phyloP scores from a whole-genome alignment of 2,888 invertebrate genomes.

The Lysandra coridon region DNA sequence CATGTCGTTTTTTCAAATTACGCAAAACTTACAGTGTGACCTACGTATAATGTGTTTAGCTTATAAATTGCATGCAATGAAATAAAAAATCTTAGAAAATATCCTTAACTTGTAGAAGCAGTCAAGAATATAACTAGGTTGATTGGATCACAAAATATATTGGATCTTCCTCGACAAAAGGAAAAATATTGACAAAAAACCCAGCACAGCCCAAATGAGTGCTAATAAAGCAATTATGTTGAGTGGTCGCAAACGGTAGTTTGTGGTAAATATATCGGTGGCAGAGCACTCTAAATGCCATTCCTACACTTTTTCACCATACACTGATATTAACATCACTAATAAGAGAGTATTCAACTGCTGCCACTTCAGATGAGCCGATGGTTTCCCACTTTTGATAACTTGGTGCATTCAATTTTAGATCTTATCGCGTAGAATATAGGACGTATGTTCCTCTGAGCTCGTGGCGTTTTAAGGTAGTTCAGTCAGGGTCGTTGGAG shows the following conservation, averaged over 20 bases:
- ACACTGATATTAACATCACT: conserved; percentile 73
- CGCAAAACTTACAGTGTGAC: too few species aligned
- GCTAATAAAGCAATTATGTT: conserved; percentile 38
- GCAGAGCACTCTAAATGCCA: conserved; percentile 69
- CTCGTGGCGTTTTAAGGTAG: background rate
- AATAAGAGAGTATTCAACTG: conserved; percentile 60
- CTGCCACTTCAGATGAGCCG: conserved; percentile 49
- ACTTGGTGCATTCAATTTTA: conserved; percentile 12
- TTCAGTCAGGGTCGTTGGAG: conserved; percentile 34
- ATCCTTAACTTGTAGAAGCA: background rate
- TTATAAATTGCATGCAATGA: too few species aligned
- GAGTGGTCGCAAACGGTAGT: conserved; percentile 50
- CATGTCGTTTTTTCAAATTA: too few species aligned
- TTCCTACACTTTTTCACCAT: conserved; percentile 58
- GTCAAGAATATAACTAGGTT: background rate
- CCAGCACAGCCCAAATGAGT: conserved; percentile 32
- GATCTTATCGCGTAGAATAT: background rate
- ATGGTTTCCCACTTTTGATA: background rate
- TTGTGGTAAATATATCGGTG: conserved; percentile 75
- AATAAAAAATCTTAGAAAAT: too few species aligned
- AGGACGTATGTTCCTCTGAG: conserved; percentile 8
- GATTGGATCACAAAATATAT: background rate
- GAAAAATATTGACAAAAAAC: conserved; percentile 32
- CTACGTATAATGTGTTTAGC: too few species aligned
- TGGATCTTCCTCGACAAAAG: background rate